Evolutionary conservation across 2,888 invertebrate species (phyloP).

Genomic region (Lasius fuliginosus): DNA sequence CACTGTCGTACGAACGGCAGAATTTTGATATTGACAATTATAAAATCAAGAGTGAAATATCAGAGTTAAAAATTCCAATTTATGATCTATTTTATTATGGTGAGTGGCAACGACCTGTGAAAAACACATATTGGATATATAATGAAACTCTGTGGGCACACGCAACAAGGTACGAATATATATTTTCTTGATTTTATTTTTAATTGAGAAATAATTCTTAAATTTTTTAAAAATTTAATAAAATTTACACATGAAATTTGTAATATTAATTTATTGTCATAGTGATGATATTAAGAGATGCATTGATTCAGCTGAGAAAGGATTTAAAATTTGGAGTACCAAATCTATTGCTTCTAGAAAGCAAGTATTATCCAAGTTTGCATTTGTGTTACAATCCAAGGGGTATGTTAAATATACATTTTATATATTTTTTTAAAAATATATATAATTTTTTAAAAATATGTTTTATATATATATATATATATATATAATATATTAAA

Average conservation of each 20-base stretch:
- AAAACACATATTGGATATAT: not conserved
- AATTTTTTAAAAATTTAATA: not conserved
- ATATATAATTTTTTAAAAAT: too few species aligned
- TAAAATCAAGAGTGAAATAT: not conserved
- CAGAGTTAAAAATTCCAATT: not conserved
- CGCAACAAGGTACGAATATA: not conserved
- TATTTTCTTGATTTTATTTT: not conserved
- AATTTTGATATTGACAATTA: not conserved
- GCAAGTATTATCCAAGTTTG: constrained; percentile 4
- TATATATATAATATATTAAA: not conserved
- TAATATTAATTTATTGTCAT: constrained; percentile 12
- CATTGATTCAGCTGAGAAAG: constrained; percentile 8
- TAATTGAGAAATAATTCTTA: not conserved
- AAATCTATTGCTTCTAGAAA: not conserved
- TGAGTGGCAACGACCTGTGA: not conserved
- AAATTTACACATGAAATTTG: not conserved
- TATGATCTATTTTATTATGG: not conserved
- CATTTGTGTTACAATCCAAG: not conserved
- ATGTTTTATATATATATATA: not conserved
- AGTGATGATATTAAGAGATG: constrained; percentile 15
- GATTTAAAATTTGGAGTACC: constrained; percentile 27
- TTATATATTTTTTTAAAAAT: not conserved
- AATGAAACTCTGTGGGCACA: not conserved
- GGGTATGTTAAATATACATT: constrained; percentile 16
- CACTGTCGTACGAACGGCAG: not conserved